A percentile compares a stretch with the other conserved stretches of the same genome.
These are phyloP conservation scores for Mus musculus DNA, from an alignment of 2,113 vertebrate species.

Conservation along the genomic window DNA sequence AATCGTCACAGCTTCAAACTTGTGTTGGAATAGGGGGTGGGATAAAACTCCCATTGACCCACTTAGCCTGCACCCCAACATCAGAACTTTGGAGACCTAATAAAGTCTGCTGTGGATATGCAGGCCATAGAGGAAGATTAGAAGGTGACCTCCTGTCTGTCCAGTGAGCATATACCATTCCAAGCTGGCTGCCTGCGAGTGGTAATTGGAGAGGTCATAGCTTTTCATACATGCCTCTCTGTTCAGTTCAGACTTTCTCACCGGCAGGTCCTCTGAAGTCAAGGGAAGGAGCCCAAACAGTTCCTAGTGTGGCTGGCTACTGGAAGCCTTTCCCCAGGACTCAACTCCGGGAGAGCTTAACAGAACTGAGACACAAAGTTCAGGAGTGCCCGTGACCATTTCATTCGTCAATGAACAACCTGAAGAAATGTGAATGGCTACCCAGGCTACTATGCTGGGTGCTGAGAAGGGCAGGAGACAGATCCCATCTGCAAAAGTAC, in stretches of 20 bases:
- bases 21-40: background rate
- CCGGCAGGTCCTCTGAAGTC: background rate
- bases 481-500: background rate
- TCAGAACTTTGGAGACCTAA: background rate
- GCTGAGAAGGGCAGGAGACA: accelerated
- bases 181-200: accelerated
- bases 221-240: background rate
- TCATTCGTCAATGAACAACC: background rate
- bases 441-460: accelerated
- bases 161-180: background rate
- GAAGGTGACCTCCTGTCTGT: background rate
- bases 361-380: background rate
- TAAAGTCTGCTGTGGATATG: background rate
- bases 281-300: background rate
- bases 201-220: accelerated
- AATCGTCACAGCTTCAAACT: background rate
- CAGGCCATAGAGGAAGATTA: background rate
- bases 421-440: background rate
- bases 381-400: background rate
- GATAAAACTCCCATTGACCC: background rate
- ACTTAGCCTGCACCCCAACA: background rate
- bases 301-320: background rate
- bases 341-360: background rate
- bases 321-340: no score
- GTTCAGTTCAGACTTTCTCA: background rate